A percentile compares a stretch with the other conserved stretches of the same genome.
These are phyloP conservation scores for Agrypnia vestita DNA, from an alignment of 1,140 invertebrate genomes.

Conservation along the genomic window DNA sequence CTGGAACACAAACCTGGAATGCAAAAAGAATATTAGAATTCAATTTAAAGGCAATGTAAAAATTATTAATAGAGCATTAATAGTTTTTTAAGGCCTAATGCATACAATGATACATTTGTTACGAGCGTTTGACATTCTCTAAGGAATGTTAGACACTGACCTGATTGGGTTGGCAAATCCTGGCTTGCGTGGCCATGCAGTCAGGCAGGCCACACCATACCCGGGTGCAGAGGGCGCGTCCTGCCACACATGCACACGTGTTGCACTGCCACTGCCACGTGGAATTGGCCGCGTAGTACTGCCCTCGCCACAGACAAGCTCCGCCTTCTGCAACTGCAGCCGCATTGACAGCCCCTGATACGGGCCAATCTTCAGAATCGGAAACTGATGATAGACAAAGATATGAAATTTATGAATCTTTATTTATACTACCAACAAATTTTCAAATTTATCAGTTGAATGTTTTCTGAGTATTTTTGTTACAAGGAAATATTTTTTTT, in stretches of 20 bases:
- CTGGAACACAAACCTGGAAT: slow-evolving; percentile 82
- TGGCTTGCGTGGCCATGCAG: slow-evolving; percentile 77
- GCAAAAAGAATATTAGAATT: neutral
- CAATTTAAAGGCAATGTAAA: neutral
- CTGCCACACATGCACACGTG: slow-evolving; percentile 83
- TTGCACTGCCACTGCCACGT: slow-evolving; percentile 85
- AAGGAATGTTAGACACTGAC: slow-evolving; percentile 59
- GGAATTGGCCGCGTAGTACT: slow-evolving; percentile 75
- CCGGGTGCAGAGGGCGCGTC: slow-evolving; percentile 85
- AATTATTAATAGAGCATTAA: too few species aligned
- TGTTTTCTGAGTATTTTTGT: too few species aligned
- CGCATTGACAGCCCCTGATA: slow-evolving; percentile 23
- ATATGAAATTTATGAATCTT: neutral
- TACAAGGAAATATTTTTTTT: too few species aligned
- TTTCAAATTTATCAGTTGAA: too few species aligned
- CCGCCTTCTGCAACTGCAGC: slow-evolving; percentile 58
- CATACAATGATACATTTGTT: too few species aligned
- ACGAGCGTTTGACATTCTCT: neutral
- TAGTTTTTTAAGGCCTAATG: too few species aligned
- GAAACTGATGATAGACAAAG: slow-evolving; percentile 31
- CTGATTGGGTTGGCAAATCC: slow-evolving; percentile 74
- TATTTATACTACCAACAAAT: too few species aligned
- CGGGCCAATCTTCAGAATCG: slow-evolving; percentile 53
- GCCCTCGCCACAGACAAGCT: slow-evolving; percentile 75
- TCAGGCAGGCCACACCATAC: slow-evolving; percentile 90